Conservation (phyloP, 2,113 vertebrate genomes). For the Protobothrops mucrosquamatus region DNA sequence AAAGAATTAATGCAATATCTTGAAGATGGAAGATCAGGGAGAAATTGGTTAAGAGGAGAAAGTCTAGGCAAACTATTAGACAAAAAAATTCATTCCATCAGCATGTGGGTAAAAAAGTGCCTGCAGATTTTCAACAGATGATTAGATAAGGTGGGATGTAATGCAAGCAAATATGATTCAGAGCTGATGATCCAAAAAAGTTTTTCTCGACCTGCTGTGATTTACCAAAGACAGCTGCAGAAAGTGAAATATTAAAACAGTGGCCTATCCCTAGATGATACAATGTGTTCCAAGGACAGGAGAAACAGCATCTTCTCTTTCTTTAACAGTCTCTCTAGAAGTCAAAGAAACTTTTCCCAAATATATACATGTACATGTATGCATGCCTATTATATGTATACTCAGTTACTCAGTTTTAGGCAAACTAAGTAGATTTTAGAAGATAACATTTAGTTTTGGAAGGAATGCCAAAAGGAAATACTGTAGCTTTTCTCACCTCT, state of each 20-base stretch:
- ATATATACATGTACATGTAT: not conserved
- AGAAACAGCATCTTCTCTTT: not conserved
- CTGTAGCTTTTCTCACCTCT: not conserved
- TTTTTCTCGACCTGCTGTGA: not conserved
- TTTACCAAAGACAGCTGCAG: not conserved
- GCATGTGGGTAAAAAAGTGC: slow-evolving; percentile 2
- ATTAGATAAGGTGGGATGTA: not conserved
- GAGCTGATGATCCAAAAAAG: not conserved
- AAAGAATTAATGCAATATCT: not conserved
- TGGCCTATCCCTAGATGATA: not conserved
- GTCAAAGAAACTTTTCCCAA: not conserved
- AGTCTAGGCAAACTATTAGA: not conserved
- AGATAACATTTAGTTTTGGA: not conserved
- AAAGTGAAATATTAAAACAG: not conserved
- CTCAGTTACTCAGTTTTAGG: not conserved
- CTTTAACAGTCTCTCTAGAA: not conserved
- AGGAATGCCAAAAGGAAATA: not conserved
- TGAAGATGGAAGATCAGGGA: not conserved
- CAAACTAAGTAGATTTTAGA: not conserved
- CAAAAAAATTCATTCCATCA: slow-evolving; percentile 9
- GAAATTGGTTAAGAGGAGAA: slow-evolving; percentile 12
- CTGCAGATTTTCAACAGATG: slow-evolving; percentile 6
- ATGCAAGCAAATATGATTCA: not conserved
- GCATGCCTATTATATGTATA: not conserved
- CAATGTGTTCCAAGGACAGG: not conserved